Base-by-base conservation (phyloP, 2,888 invertebrate genomes). In the Eurytoma adleriae region DNA sequence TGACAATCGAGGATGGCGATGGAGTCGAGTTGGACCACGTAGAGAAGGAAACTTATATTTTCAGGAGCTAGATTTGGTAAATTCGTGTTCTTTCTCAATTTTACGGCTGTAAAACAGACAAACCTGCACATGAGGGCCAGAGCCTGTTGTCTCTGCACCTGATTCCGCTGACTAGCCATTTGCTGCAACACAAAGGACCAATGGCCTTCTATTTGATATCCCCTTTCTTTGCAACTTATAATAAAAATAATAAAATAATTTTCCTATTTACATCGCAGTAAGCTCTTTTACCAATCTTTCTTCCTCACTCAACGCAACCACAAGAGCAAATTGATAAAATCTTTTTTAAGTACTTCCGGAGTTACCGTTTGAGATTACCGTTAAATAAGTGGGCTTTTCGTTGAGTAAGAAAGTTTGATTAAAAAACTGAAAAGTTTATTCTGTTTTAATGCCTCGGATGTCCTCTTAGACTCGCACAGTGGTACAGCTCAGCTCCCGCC, bases 91-190 rank as follows among this genome's bases (percentile, higher is more conserved):
- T 40, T 57, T 13, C 52, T 52, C 24, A 24, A 73, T 62, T 64
- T 73, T 87, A 88, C 87, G 83, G 86, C 88, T 40, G 87, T 88
- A 87, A 87, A 88, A 86, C 86, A 86, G 90, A 90, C 90, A 90
- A 89, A 96, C 96, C 96, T 95, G 95, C 96, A 96, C 96, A 96
- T 96, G 90, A 96, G 94, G 87, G 96, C 96, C 89, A 96, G 93
- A 88, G 96, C 96, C 93, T 96, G 96, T 92, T 96, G 96, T 83
- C 96, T 93, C 92, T 96, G 96, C 91, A 96, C 96, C 92, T 96
- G 96, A 89, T 96, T 96, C 91, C 96, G 94, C 93, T 96, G 96
- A 91, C 95, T 95, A 89, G 96, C 96, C 95, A 96, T 94, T 92
- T 96, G 96, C 94, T 96, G 93, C 89, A 93, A 93, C 92, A 91